A percentile compares a stretch with the other conserved stretches of the same genome.
Conservation (phyloP, 1,140 invertebrate genomes). For the Drosophila grimshawi region DNA sequence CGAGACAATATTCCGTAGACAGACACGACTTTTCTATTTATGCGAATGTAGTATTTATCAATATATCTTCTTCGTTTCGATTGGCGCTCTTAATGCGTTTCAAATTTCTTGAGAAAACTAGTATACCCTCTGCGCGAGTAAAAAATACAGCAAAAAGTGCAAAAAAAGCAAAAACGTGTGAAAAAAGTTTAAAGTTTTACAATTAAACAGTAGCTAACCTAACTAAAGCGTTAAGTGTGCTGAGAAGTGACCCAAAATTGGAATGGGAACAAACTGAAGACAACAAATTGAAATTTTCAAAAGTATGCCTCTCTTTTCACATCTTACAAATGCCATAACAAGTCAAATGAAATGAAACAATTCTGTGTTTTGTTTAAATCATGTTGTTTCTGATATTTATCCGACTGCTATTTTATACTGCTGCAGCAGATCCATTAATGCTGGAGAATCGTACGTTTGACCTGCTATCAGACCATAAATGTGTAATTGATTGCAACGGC, state of each 20-base stretch:
- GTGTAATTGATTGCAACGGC: neutral
- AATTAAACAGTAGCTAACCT: conserved; percentile 46
- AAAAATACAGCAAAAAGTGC: conserved; percentile 27
- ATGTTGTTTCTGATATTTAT: neutral
- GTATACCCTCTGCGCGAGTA: conserved; percentile 1
- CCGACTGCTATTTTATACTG: neutral
- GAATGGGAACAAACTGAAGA: neutral
- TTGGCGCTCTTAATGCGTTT: neutral
- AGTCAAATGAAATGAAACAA: neutral
- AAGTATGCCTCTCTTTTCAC: neutral
- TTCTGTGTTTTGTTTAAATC: neutral
- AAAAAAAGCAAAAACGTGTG: conserved; percentile 38
- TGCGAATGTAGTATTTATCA: too few species aligned
- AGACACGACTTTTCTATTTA: too few species aligned
- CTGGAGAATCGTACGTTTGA: neutral
- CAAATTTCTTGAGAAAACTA: neutral
- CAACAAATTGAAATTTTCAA: neutral
- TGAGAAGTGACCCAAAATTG: conserved; percentile 21
- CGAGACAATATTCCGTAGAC: too few species aligned
- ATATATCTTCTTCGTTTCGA: too few species aligned
- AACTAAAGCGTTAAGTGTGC: conserved; percentile 36
- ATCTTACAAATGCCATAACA: neutral
- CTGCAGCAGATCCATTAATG: neutral
- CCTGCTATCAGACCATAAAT: neutral
- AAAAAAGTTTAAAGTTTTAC: conserved; percentile 31